Base-by-base conservation (phyloP, 2,113 vertebrate genomes). In the Brienomyrus longianalis region DNA sequence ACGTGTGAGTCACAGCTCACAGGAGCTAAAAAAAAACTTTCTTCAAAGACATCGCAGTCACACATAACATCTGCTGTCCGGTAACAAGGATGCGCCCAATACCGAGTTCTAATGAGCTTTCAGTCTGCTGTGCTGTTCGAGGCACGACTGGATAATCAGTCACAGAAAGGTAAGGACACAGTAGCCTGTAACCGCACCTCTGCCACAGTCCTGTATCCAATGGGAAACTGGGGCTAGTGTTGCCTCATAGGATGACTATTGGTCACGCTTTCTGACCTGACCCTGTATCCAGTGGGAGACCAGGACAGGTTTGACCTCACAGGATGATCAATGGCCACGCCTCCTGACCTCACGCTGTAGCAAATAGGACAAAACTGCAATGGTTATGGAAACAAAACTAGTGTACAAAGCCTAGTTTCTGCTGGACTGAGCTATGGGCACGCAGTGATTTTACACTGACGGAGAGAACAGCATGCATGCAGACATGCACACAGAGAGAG, bases 11-110 rank as follows among this genome's bases (percentile, higher is more conserved):
- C 74, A 43, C 74, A 80, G 13, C 74, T 80, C 74, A 43, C 31
- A 80, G 74, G 74, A 80, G 74, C 35, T 80, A 80, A 80, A 80
- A 80, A 80, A 80, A 35, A 39, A 39, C 2, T 39, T 43, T 80
- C 74, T 80, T 80, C 74, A 80, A 80, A 80, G 74, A 80, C 74
- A 19, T 80, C 74, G 27, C 62, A 80, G 74, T 80, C 74, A 80
- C 74, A 80, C 74, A 80, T 43, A 80, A 80, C 74, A 80, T 80
- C 74, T 80, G 74, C 74, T 80, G 74, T 80, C 74, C 74, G 13
- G 74, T 43, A 80, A 80, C 17, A 43, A 80, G 74, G 35, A 80
- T 19, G 74, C 6, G 1, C 15, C 35, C 27, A 80, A 39, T 39
- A 80, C 17, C 31, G 8, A 80, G 74, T 43, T 21, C 74, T 80